Conservation (phyloP, 2,888 invertebrate species). For the Amaurobius ferox region DNA sequence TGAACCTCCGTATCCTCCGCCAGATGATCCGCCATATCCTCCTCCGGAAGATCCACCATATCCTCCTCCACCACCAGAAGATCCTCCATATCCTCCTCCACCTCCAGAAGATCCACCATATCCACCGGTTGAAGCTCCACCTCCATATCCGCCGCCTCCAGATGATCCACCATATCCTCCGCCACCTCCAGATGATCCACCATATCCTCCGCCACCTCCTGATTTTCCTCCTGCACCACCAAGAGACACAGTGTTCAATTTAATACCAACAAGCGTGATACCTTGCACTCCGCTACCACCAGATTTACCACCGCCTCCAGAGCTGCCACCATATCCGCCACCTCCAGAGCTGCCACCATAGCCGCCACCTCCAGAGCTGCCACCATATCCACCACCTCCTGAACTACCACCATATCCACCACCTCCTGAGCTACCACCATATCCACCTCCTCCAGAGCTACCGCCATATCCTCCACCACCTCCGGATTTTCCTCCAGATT, state of each 20-base stretch:
- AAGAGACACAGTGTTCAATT: conserved; percentile 60
- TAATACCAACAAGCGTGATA: conserved; percentile 64
- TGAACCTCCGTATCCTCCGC: conserved; percentile 56
- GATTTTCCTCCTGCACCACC: conserved; percentile 22
- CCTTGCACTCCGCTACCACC: conserved; percentile 53
- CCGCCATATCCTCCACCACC: conserved; percentile 33
- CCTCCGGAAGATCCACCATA: conserved; percentile 30
- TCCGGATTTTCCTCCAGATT: neutral
- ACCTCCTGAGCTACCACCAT: conserved; percentile 41
- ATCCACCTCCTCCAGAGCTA: conserved; percentile 32
- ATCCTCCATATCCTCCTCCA: conserved; percentile 19
- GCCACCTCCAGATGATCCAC: neutral
- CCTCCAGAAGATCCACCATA: conserved; percentile 17
- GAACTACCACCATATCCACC: conserved; percentile 31
- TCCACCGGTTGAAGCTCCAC: conserved; percentile 24
- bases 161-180: conserved; percentile 25
- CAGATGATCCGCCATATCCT: conserved; percentile 22
- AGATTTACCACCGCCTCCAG: conserved; percentile 18
- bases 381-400: conserved; percentile 31
- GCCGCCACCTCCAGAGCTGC: conserved; percentile 11
- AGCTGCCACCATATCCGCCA: conserved; percentile 15
- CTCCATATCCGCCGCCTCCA: conserved; percentile 18
- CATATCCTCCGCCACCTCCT: conserved; percentile 18
- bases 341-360: conserved; percentile 18
- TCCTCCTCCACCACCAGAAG: conserved; percentile 30